These are phyloP conservation scores for Aphyosemion australe DNA, from an alignment of 2,113 vertebrate species.

Conservation along the genomic window DNA sequence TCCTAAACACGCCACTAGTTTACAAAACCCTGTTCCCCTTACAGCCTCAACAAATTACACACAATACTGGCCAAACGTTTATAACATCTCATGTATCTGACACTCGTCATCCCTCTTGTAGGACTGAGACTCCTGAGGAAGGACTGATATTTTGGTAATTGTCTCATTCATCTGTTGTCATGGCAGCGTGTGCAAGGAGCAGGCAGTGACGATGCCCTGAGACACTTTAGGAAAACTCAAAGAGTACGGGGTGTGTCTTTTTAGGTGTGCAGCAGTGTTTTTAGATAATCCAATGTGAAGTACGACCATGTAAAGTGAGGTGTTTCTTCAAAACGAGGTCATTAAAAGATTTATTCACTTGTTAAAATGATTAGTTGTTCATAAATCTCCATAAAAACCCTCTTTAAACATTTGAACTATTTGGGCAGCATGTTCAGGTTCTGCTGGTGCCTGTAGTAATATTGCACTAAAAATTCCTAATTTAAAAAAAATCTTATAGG, in stretches of 20 bases:
- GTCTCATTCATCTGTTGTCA: neutral
- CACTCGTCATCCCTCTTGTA: neutral
- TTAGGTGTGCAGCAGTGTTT: neutral
- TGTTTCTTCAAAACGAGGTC: no score
- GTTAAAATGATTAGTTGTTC: no score
- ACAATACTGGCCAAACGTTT: constrained; percentile 37
- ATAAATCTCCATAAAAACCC: no score
- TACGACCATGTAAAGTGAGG: no score
- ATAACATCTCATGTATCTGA: neutral
- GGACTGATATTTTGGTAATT: constrained; percentile 5
- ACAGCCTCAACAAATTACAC: constrained; percentile 11
- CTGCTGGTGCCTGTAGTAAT: constrained; percentile 25
- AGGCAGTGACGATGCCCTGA: constrained; percentile 62
- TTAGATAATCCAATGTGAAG: no score
- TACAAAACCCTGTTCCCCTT: constrained; percentile 37
- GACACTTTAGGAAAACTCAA: constrained; percentile 21
- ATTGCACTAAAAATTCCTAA: constrained; percentile 33
- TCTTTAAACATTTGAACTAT: no score
- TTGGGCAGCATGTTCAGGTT: constrained; percentile 12
- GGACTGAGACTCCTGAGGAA: constrained; percentile 39
- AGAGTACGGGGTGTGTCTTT: constrained; percentile 20
- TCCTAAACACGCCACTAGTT: constrained; percentile 48
- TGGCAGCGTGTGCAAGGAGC: constrained; percentile 48
- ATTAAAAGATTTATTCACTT: no score
- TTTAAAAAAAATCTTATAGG: no score